Evolutionary conservation across 2,888 invertebrate genomes (phyloP), one percentile per base, ranked within the genome.

Genomic region (Metalampra italica): DNA sequence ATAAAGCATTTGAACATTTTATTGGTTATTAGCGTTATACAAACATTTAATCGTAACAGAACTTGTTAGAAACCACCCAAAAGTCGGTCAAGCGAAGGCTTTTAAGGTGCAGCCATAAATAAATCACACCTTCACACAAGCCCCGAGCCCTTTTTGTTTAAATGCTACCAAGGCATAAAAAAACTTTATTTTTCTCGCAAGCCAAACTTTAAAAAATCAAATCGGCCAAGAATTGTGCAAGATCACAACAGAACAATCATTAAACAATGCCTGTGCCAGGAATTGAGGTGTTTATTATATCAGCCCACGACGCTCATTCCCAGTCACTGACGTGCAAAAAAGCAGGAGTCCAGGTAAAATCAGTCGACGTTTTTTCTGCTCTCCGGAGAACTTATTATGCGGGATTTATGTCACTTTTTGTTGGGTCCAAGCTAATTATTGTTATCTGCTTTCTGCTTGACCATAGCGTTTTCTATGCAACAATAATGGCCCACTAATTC

Each of bases 341-440:
- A 85, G 67, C 40, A n/a, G 56, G 60, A 64, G 64, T 68, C 68
- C 89, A 88, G 88, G 89, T 88, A 88, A 85, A 79, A 66, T 75
- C 69, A 71, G 68, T 65, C 69, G 62, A 57, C 58, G 65, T 79
- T 84, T 87, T 86, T 86, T 22, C 22, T 86, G 79, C 78, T 75
- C 62, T 68, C 62, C 61, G 61, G 62, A 68, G 77, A 77, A 80
- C 83, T 87, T 88, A 89, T 87, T 87, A 88, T 88, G 83, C 81
- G 77, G 85, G 86, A 89, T 89, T 88, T 88, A 88, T 89, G 88
- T 86, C 88, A 86, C 81, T 89, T 89, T 89, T 87, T 88, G 82
- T 79, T 66, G 64, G 69, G 79, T 85, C 80, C 81, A 62, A 84
- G 75, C 84, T 88, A 89, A 89, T 89, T 88, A 87, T 88, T 89